Conservation (phyloP, 1,140 invertebrate species). For the Platyura marginata region DNA sequence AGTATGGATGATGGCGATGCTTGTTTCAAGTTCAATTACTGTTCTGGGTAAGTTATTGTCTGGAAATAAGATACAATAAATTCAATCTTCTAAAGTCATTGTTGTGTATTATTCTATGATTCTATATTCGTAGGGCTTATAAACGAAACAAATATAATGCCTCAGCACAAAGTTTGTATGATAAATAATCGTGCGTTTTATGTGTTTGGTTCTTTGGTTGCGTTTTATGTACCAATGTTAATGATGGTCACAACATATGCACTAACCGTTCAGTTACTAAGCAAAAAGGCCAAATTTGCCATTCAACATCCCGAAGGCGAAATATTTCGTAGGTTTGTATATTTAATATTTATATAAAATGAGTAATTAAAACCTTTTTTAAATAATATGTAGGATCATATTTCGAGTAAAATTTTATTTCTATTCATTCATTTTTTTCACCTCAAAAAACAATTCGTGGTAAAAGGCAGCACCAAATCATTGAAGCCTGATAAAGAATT, state of each 20-base stretch:
- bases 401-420: neutral
- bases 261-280: conserved; percentile 66
- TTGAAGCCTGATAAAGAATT: neutral
- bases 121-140: conserved; percentile 35
- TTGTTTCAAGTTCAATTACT: conserved; percentile 74
- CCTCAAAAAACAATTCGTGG: neutral
- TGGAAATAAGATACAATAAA: no score
- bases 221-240: conserved; percentile 85
- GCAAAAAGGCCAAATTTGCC: conserved; percentile 48
- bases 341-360: neutral
- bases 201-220: conserved; percentile 73
- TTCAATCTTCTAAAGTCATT: neutral
- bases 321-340: conserved; percentile 28
- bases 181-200: conserved; percentile 78
- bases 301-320: conserved; percentile 39
- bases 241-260: conserved; percentile 81
- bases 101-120: neutral
- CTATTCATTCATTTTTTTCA: neutral
- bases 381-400: neutral
- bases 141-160: conserved; percentile 59
- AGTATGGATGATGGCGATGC: conserved; percentile 70
- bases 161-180: conserved; percentile 48
- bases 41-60: conserved; percentile 62
- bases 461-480: no score
- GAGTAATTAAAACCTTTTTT: neutral